These are phyloP conservation scores for Bombus balteatus DNA, from an alignment of 1,140 invertebrate species.

Conservation along the genomic window DNA sequence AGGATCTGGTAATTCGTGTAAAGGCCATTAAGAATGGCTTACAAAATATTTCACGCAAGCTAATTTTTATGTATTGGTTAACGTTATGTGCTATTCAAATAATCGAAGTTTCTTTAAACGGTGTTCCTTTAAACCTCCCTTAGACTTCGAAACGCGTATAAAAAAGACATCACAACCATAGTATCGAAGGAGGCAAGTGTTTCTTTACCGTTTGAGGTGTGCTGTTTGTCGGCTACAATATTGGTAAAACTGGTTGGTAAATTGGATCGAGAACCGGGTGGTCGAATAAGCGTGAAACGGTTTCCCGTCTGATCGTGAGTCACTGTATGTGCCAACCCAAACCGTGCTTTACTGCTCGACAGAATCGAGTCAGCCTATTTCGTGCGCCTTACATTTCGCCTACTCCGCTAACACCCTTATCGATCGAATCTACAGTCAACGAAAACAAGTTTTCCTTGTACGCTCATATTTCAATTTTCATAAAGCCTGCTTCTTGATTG, in stretches of 20 bases:
- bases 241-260: conserved; percentile 69
- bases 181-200: too few relatives aligned
- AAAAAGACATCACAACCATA: too few relatives aligned
- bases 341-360: conserved; percentile 18
- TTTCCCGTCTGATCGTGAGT: conserved; percentile 47
- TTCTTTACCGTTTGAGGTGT: not conserved
- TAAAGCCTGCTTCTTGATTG: not conserved
- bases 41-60: too few relatives aligned
- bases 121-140: too few relatives aligned
- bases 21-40: too few relatives aligned
- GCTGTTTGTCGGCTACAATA: conserved; percentile 51
- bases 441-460: not conserved
- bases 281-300: conserved; percentile 40
- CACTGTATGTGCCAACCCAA: conserved; percentile 13
- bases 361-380: not conserved
- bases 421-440: conserved; percentile 10
- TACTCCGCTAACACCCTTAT: conserved; percentile 6
- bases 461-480: not conserved
- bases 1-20: not conserved
- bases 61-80: not conserved
- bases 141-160: too few relatives aligned
- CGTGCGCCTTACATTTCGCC: not conserved
- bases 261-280: conserved; percentile 49
- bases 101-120: too few relatives aligned
- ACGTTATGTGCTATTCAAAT: too few relatives aligned